Percentiles rank a stretch among this genome's conserved stretches.
Evolutionary conservation across 2,888 invertebrate genomes (phyloP).

Genomic region (Leptopterna dolabrata): DNA sequence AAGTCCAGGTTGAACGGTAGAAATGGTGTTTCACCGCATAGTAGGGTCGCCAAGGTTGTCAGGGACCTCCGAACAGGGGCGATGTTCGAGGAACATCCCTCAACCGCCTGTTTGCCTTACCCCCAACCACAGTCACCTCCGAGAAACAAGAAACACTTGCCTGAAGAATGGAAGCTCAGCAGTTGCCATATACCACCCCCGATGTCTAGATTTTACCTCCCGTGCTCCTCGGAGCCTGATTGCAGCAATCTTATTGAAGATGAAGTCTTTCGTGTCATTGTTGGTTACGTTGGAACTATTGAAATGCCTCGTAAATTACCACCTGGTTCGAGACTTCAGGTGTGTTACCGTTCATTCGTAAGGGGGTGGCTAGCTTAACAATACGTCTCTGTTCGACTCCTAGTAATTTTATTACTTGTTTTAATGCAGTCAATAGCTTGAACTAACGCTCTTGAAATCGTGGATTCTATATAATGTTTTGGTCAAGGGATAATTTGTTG

Average conservation of each 20-base stretch:
- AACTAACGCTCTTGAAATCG: not conserved
- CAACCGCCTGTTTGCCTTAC: slow-evolving; percentile 29
- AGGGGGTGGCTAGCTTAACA: not conserved
- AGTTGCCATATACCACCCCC: slow-evolving; percentile 63
- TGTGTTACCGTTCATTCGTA: slow-evolving; percentile 60
- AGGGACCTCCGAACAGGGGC: slow-evolving; percentile 70
- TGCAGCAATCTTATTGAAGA: slow-evolving; percentile 66
- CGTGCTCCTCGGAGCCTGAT: slow-evolving; percentile 66
- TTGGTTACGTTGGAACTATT: slow-evolving; percentile 95
- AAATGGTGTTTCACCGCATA: slow-evolving; percentile 65
- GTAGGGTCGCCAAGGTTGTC: slow-evolving; percentile 70
- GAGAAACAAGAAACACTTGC: slow-evolving; percentile 65
- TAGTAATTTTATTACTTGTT: not conserved
- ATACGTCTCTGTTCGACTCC: not conserved
- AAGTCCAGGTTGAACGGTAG: slow-evolving; percentile 65
- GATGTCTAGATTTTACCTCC: slow-evolving; percentile 15
- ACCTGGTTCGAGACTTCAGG: slow-evolving; percentile 77
- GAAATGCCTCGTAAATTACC: slow-evolving; percentile 91
- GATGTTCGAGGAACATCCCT: slow-evolving; percentile 67
- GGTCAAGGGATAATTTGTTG: not conserved
- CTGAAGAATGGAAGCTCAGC: slow-evolving; percentile 67
- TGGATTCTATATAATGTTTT: not conserved
- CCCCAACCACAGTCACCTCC: slow-evolving; percentile 58
- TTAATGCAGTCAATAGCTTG: not conserved
- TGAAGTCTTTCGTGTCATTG: slow-evolving; percentile 75